Percentiles rank a stretch among this genome's conserved stretches.
These are phyloP conservation scores for Carcharodon carcharias DNA, from an alignment of 2,797 vertebrate species.

Conservation along the genomic window DNA sequence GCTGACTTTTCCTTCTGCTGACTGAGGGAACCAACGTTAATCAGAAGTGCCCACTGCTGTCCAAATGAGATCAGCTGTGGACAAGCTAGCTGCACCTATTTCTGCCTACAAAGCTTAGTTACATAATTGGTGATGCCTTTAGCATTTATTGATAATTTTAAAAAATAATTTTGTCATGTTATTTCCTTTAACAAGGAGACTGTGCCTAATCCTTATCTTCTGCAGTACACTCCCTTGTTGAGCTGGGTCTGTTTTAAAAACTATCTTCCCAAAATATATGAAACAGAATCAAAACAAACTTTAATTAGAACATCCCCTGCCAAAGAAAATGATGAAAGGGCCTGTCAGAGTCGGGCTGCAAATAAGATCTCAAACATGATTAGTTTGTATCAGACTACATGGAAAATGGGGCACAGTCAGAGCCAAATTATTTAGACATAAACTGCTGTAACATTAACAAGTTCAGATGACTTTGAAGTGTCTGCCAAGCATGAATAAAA, in stretches of 20 bases:
- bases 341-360: not conserved
- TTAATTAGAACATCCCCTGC: conserved; percentile 7
- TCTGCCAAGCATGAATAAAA: not conserved
- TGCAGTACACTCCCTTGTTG: not conserved
- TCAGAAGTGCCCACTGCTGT: too few relatives aligned
- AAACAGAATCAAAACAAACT: conserved; percentile 1
- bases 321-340: conserved; percentile 1
- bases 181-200: not conserved
- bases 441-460: conserved; percentile 30
- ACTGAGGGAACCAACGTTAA: not conserved
- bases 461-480: conserved; percentile 10
- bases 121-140: not conserved
- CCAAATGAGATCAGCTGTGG: not conserved
- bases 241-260: not conserved
- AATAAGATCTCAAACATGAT: not conserved
- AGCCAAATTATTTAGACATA: conserved; percentile 7
- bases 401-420: not conserved
- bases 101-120: not conserved
- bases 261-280: not conserved
- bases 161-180: not conserved
- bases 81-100: not conserved
- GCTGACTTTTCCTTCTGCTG: not conserved
- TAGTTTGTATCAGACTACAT: not conserved
- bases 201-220: not conserved
- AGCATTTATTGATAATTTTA: not conserved